A percentile compares a stretch with the other conserved stretches of the same genome.
phyloP scores from a whole-genome alignment of 2,113 vertebrate genomes.

The Sylvilagus bachmani region DNA sequence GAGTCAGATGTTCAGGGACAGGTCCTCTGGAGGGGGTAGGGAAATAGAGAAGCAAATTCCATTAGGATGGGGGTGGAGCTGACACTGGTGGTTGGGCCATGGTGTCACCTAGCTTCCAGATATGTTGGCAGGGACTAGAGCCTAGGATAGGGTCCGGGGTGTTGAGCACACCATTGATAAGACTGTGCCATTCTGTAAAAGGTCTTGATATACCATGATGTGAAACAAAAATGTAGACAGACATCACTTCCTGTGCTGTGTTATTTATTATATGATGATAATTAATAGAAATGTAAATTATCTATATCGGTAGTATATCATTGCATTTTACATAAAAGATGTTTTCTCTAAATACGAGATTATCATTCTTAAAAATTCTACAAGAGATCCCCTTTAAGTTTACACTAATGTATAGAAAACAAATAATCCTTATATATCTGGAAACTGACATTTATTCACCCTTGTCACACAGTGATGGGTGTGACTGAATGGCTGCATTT shows the following conservation, averaged over 20 bases:
- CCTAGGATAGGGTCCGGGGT: too few relatives aligned
- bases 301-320: not conserved
- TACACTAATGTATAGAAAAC: not conserved
- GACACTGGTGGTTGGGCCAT: too few relatives aligned
- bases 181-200: not conserved
- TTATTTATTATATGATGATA: not conserved
- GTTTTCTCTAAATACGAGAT: not conserved
- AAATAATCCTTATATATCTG: not conserved
- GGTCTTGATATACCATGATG: not conserved
- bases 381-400: not conserved
- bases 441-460: not conserved
- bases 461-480: not conserved
- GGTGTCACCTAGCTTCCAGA: too few relatives aligned
- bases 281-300: not conserved
- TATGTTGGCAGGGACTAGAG: too few relatives aligned
- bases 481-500: not conserved
- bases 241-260: not conserved
- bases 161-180: too few relatives aligned
- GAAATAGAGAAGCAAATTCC: too few relatives aligned
- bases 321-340: not conserved
- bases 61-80: too few relatives aligned
- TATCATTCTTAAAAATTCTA: conserved; percentile 1
- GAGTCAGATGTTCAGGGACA: too few relatives aligned
- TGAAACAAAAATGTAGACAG: conserved; percentile 13
- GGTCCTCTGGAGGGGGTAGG: too few relatives aligned